Evolutionary conservation across 2,888 invertebrate species (phyloP).

Genomic region (Uloborus plumipes): DNA sequence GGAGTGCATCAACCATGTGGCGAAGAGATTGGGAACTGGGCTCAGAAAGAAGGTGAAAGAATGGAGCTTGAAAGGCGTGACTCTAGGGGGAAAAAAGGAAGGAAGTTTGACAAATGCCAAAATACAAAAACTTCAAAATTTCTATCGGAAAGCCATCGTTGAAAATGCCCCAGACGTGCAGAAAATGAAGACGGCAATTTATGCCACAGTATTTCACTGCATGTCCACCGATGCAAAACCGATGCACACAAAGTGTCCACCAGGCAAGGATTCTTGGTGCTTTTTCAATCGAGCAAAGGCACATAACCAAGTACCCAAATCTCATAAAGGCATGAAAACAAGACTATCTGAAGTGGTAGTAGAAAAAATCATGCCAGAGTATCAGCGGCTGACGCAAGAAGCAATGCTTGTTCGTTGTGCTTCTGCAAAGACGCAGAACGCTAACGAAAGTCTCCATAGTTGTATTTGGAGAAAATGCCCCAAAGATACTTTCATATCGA

Average conservation of each 20-base stretch:
- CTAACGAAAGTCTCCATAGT: conserved; percentile 19
- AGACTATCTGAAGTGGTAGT: background rate
- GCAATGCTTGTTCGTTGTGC: conserved; percentile 2
- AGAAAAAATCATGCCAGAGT: conserved; percentile 5
- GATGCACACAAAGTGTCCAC: conserved; percentile 7
- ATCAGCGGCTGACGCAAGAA: background rate
- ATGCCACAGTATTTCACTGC: conserved; percentile 6
- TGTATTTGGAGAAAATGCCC: conserved; percentile 20
- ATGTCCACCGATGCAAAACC: conserved; percentile 13
- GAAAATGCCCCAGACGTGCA: background rate
- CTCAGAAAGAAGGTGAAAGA: conserved; percentile 16
- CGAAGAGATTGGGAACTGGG: conserved; percentile 27
- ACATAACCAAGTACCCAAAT: background rate
- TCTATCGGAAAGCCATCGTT: background rate
- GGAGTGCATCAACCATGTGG: conserved; percentile 29
- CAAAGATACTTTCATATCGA: background rate
- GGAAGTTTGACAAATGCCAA: conserved; percentile 13
- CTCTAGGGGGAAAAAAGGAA: conserved; percentile 15
- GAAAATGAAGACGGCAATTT: background rate
- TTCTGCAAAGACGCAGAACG: conserved; percentile 3
- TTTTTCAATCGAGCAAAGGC: conserved; percentile 6
- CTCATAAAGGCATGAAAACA: conserved; percentile 2
- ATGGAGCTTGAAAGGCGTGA: conserved; percentile 7
- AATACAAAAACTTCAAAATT: conserved; percentile 5
- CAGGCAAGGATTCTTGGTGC: conserved; percentile 7